Base-by-base conservation (phyloP, 2,113 vertebrate genomes). In the Symphodus melops region DNA sequence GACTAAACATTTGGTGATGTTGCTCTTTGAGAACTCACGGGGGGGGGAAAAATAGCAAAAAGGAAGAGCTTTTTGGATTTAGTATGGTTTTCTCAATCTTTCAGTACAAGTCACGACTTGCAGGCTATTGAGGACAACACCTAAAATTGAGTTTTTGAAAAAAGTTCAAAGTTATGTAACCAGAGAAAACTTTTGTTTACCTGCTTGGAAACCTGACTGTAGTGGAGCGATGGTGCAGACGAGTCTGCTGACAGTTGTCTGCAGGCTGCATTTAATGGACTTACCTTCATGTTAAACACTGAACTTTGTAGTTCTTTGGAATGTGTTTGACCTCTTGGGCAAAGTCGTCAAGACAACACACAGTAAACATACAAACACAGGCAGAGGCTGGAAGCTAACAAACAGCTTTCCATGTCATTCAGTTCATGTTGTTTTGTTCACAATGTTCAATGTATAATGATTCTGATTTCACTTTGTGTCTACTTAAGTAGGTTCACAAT, bases 291-390 rank as follows among this genome's bases (percentile, higher is more conserved):
- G 86, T 89, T 88, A 53, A 72, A 77, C 75, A 62, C 51, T 90
- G 81, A 88, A 91, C 77, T 84, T 68, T 83, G 68, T 41, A 20
- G 19, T 61, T 65, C 66, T 86, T 61, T 82, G 88, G 87, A 92
- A 91, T 91, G 89, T 23, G 77, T 84, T 70, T 74, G 77, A 88
- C 85, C 82, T 85, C 79, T 75, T n/a, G n/a, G 71, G 55, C 48
- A 49, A 42, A 53, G 54, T 70, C 49, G 62, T 77, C 51, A 77
- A 75, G 72, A 76, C 57, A 64, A 55, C 66, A 63, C 48, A 42
- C n/a, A 56, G 68, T 16, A 25, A 69, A 80, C 46, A 21, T 64
- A 80, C 44, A 58, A 58, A 66, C 52, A 70, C 11, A 71, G 13
- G 49, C 20, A 68, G 14, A 53, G 14, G 66, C n/a, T n/a, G 9